Conservation (phyloP, 1,140 invertebrate species). For the Paraescarpia echinospica region DNA sequence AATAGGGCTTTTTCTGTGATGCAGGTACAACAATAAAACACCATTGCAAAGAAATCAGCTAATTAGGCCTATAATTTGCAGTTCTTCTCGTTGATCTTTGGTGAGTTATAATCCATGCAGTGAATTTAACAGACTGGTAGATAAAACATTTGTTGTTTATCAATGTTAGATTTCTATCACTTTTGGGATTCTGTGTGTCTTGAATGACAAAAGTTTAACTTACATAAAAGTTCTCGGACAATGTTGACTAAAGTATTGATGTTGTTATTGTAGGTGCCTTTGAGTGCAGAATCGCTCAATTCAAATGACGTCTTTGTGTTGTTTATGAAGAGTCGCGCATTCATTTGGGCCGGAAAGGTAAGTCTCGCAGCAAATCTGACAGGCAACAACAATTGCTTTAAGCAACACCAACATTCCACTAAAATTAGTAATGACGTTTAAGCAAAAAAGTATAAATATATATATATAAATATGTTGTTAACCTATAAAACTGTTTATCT, state of each 20-base stretch:
- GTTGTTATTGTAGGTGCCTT: conserved; percentile 60
- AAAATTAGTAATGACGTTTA: neutral
- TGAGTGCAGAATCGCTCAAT: conserved; percentile 71
- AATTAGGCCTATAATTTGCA: no score
- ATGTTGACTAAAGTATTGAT: neutral
- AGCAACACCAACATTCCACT: neutral
- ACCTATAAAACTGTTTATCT: neutral
- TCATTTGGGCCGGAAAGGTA: conserved; percentile 66
- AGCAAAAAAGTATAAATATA: no score
- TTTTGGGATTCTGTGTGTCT: no score
- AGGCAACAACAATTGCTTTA: neutral
- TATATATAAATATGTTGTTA: neutral
- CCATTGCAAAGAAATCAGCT: no score
- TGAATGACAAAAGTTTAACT: neutral
- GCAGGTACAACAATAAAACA: no score
- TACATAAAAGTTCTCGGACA: conserved; percentile 20
- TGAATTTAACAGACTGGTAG: no score
- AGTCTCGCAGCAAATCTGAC: neutral
- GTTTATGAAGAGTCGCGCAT: conserved; percentile 63
- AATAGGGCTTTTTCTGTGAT: neutral
- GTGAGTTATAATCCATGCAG: no score
- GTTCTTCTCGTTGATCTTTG: no score
- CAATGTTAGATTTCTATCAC: no score
- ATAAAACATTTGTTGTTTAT: no score
- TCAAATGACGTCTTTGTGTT: conserved; percentile 83